Evolutionary conservation across 2,113 vertebrate genomes (phyloP).

Genomic region (Salvelinus fontinalis): DNA sequence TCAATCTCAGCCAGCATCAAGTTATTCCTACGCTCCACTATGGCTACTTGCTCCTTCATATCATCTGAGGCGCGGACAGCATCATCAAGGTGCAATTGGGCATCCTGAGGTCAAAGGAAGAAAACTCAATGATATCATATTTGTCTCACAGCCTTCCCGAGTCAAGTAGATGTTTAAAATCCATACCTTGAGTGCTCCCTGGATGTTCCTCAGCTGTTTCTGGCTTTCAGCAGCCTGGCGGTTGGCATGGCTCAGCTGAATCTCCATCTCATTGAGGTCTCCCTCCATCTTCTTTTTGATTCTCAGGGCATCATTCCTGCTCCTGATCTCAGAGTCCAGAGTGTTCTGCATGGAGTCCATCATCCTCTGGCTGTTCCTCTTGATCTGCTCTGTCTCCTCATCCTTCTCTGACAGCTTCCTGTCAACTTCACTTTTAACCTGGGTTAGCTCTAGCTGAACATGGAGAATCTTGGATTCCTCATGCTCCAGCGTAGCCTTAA

Average conservation of each 20-base stretch:
- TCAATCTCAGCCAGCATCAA: constrained; percentile 86
- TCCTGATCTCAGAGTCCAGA: constrained; percentile 70
- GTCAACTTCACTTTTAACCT: constrained; percentile 72
- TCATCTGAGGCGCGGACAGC: constrained; percentile 48
- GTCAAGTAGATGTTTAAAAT: too few species aligned
- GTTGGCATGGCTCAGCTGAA: constrained; percentile 79
- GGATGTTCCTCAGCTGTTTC: constrained; percentile 64
- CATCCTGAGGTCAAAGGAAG: constrained; percentile 53
- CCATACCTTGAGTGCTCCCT: constrained; percentile 59
- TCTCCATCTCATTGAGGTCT: constrained; percentile 75
- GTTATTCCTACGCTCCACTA: constrained; percentile 86
- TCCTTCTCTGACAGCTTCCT: constrained; percentile 74
- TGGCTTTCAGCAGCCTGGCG: constrained; percentile 71
- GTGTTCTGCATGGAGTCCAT: constrained; percentile 72
- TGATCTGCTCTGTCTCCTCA: constrained; percentile 75
- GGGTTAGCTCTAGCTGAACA: constrained; percentile 67
- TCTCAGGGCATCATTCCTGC: constrained; percentile 71
- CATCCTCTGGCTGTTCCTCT: constrained; percentile 74
- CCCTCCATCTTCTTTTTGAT: constrained; percentile 77
- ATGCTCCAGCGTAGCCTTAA: constrained; percentile 59
- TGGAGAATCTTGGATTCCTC: constrained; percentile 73
- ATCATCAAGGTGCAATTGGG: constrained; percentile 69
- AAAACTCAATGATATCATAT: not conserved
- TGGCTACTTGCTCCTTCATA: constrained; percentile 85
- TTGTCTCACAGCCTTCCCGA: not conserved